A percentile compares a stretch with the other conserved stretches of the same genome.
phyloP scores from a whole-genome alignment of 2,797 vertebrate genomes.

The Rhodeus uyekii region DNA sequence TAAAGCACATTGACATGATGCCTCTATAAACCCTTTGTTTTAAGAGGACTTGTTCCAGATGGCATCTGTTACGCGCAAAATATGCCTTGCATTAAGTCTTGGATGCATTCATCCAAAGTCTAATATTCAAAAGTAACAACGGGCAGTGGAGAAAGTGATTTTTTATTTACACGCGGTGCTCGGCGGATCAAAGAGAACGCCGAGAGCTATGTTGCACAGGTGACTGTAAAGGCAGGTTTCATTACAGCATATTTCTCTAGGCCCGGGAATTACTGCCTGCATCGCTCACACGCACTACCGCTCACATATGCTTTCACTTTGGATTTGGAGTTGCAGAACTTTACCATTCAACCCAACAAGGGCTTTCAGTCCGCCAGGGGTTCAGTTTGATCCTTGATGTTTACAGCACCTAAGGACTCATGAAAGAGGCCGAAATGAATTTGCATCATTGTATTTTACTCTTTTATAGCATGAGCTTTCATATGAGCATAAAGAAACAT shows the following conservation, averaged over 20 bases:
- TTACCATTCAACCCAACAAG: slow-evolving; percentile 48
- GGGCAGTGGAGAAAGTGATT: slow-evolving; percentile 64
- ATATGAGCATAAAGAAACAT: slow-evolving; percentile 15
- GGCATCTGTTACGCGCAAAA: slow-evolving; percentile 57
- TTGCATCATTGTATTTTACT: slow-evolving; percentile 31
- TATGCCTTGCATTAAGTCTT: slow-evolving; percentile 61
- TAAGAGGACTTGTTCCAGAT: slow-evolving; percentile 53
- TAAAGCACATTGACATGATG: slow-evolving; percentile 50
- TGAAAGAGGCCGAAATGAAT: slow-evolving; percentile 41
- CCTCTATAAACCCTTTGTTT: slow-evolving; percentile 60
- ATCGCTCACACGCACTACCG: slow-evolving; percentile 58
- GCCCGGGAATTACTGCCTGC: slow-evolving; percentile 52
- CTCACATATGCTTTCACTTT: slow-evolving; percentile 69
- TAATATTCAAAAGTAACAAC: slow-evolving; percentile 57
- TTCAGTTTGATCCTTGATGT: slow-evolving; percentile 49
- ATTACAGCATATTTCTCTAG: slow-evolving; percentile 64
- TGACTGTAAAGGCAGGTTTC: slow-evolving; percentile 72
- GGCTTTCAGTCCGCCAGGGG: slow-evolving; percentile 45
- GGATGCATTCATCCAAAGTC: slow-evolving; percentile 57
- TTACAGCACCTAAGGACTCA: slow-evolving; percentile 36
- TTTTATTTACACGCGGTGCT: slow-evolving; percentile 59
- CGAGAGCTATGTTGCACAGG: slow-evolving; percentile 66
- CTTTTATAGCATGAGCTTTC: slow-evolving; percentile 17
- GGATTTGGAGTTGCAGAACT: slow-evolving; percentile 60
- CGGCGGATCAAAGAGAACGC: slow-evolving; percentile 69